Evolutionary conservation across 2,888 invertebrate species (phyloP).

Genomic region (Hymenopus coronatus): DNA sequence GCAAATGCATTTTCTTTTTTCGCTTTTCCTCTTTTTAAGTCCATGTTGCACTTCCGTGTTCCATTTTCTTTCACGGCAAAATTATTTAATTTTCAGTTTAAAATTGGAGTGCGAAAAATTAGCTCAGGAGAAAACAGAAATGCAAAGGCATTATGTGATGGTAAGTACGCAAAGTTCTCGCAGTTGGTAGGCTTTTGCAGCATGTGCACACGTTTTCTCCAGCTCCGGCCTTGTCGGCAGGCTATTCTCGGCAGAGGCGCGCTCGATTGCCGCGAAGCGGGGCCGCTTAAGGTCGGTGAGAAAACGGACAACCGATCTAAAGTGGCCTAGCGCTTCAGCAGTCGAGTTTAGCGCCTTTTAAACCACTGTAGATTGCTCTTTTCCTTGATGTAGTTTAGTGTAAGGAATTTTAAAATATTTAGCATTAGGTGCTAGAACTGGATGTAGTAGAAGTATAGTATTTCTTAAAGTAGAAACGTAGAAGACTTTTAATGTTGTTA

Average conservation of each 20-base stretch:
- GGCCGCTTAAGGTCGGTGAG: background rate
- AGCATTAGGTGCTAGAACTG: too few species aligned
- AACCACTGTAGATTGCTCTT: background rate
- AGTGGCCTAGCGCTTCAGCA: too few species aligned
- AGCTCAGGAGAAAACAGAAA: constrained; percentile 81
- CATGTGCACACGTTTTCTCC: background rate
- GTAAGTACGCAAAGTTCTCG: constrained; percentile 53
- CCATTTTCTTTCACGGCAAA: constrained; percentile 44
- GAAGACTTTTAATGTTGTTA: too few species aligned
- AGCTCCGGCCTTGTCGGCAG: background rate
- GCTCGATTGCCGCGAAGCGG: background rate
- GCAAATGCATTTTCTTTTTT: constrained; percentile 19
- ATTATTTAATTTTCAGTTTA: constrained; percentile 55
- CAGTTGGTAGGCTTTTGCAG: background rate
- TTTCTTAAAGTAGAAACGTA: too few species aligned
- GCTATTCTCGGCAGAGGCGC: background rate
- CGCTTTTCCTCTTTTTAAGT: constrained; percentile 39
- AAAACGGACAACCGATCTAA: too few species aligned
- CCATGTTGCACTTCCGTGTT: background rate
- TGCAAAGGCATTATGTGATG: constrained; percentile 87
- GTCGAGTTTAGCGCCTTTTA: background rate
- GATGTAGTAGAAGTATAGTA: too few species aligned
- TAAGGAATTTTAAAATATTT: too few species aligned
- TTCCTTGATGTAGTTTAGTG: too few species aligned
- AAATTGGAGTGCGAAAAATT: constrained; percentile 85